These are phyloP conservation scores for Rotaria macrura DNA, from an alignment of 2,888 invertebrate genomes.

Conservation along the genomic window DNA sequence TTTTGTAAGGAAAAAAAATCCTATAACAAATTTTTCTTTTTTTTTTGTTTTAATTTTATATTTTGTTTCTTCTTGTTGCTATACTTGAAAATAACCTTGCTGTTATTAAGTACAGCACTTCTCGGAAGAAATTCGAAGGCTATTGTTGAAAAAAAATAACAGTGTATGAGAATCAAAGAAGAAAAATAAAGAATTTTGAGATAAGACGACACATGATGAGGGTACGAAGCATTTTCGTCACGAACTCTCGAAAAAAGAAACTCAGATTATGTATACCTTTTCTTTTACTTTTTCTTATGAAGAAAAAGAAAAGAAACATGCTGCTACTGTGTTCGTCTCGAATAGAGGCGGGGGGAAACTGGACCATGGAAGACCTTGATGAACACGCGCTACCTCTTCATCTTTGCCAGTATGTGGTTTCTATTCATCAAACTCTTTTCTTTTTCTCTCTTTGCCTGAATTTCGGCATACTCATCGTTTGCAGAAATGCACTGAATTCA, in stretches of 20 bases:
- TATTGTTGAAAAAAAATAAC: background rate
- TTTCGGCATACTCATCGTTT: background rate
- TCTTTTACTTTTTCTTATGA: background rate
- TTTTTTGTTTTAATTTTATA: too few species aligned
- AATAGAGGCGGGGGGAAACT: background rate
- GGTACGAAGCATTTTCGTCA: background rate
- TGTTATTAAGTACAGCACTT: background rate
- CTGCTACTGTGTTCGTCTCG: background rate
- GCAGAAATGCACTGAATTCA: background rate
- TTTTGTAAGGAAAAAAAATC: too few species aligned
- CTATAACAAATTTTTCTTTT: too few species aligned
- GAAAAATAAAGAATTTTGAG: background rate
- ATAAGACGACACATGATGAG: background rate
- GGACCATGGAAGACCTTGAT: background rate
- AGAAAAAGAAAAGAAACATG: background rate
- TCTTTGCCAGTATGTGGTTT: background rate
- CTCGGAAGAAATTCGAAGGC: background rate
- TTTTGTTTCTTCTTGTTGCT: background rate
- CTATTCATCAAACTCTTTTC: background rate
- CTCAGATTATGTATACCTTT: background rate
- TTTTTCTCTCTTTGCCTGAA: background rate
- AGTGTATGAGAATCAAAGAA: background rate
- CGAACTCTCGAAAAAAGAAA: background rate
- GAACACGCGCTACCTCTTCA: background rate
- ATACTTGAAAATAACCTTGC: background rate